Evolutionary conservation across 2,113 vertebrate genomes (phyloP), one percentile per base, ranked within the genome.

Genomic region (Cyprinodon tularosa): DNA sequence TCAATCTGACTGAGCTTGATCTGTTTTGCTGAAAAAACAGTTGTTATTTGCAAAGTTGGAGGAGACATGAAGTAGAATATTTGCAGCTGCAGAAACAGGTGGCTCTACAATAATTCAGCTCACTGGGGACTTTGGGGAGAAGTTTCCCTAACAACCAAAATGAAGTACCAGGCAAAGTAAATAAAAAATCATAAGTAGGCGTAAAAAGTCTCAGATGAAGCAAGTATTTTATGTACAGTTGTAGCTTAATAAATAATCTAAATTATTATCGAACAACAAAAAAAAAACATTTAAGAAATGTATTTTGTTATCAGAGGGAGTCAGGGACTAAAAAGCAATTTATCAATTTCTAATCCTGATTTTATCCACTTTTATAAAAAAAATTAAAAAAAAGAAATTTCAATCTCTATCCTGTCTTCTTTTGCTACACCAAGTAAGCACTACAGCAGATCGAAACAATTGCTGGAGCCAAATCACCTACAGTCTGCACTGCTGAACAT

Each of bases 111-210:
- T 42, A 9, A 10, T 29, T 29, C 29, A 29, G 29, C 29, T 29
- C 29, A 29, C 29, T 29, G 29, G 29, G 29, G 29, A 29, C 29
- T 29, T 29, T 29, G 29, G 29, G 29, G 29, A 29, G 29, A 29
- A 29, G 29, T 2, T 45, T 45, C 44, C 44, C 12, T 7, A 2
- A 11, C 44, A 45, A 45, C 9, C 9, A 8, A 45, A 37, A 47
- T 3, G 47, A 72, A 29, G 62, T 71, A 81, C 66, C 72, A 85
- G 82, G 85, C 76, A 90, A 91, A 90, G 71, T 66, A 70, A 84
- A 88, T 29, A 85, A 88, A 91, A 90, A 76, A 84, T 84, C 64
- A 85, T 77, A 92, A 88, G 72, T 73, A 78, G 77, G 77, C 88
- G 77, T 84, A 71, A 82, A 75, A 62, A 88, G 71, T 40, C 62